Conservation (phyloP, 2,113 vertebrate species). For the Lathamus discolor region DNA sequence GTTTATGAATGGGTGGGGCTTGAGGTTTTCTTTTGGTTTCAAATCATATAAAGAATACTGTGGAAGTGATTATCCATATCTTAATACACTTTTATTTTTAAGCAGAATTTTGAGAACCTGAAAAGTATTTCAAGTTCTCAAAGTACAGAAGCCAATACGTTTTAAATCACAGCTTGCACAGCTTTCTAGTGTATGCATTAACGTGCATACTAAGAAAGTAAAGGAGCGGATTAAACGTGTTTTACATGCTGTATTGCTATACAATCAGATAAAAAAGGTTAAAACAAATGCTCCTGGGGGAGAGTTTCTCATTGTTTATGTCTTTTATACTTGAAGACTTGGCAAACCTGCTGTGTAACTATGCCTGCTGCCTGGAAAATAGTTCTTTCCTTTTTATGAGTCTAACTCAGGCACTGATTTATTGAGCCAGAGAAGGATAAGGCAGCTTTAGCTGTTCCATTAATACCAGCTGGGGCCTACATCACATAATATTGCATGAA, state of each 20-base stretch:
- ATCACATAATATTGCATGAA: not conserved
- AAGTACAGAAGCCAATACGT: not conserved
- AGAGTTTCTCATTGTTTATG: not conserved
- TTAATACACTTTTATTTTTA: not conserved
- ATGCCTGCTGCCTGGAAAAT: not conserved
- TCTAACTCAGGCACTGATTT: slow-evolving; percentile 24
- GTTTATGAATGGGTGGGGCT: not conserved
- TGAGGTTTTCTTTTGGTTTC: not conserved
- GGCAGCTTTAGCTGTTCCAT: slow-evolving; percentile 39
- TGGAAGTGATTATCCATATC: not conserved
- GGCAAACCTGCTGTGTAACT: not conserved
- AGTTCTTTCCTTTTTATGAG: slow-evolving; percentile 20
- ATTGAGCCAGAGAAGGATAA: slow-evolving; percentile 18
- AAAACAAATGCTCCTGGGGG: not conserved
- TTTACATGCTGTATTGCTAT: not conserved
- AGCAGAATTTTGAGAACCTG: not conserved
- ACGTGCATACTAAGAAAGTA: not conserved
- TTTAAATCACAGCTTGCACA: not conserved
- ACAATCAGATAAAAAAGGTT: not conserved
- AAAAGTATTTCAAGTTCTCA: no score
- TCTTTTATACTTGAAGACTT: slow-evolving; percentile 16
- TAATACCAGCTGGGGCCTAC: slow-evolving; percentile 23
- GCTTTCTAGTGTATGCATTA: not conserved
- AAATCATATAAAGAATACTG: not conserved
- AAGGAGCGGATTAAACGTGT: not conserved